Conservation (phyloP, 2,113 vertebrate genomes). For the Nestor notabilis region DNA sequence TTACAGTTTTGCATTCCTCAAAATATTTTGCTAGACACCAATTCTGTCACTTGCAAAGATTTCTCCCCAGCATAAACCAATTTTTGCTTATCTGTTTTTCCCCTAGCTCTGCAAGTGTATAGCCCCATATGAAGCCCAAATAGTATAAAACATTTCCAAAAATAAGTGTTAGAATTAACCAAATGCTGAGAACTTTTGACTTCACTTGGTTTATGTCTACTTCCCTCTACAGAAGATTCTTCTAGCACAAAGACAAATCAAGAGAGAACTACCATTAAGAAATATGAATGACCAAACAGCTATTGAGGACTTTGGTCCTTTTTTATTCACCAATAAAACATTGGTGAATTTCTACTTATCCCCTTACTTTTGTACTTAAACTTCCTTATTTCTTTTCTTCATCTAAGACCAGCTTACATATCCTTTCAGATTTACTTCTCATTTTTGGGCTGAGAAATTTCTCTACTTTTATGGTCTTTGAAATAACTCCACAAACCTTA, state of each 20-base stretch:
- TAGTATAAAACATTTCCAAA: neutral
- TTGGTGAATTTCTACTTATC: neutral
- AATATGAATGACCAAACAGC: neutral
- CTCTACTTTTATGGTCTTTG: neutral
- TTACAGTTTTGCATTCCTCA: neutral
- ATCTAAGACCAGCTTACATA: neutral
- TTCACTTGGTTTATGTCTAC: neutral
- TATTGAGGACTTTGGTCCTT: neutral
- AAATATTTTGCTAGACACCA: neutral
- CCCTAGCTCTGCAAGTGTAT: neutral
- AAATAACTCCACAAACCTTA: neutral
- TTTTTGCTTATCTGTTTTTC: neutral
- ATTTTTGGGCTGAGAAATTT: neutral
- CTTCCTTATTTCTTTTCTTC: neutral
- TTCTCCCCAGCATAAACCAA: fast-evolving
- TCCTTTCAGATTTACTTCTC: neutral
- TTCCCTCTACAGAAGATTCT: neutral
- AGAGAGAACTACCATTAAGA: neutral
- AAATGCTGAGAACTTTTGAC: neutral
- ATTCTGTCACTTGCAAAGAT: neutral
- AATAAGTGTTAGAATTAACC: neutral
- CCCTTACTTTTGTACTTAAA: neutral
- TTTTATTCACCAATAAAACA: neutral
- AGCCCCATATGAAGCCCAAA: neutral
- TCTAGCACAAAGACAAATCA: neutral